Base-by-base conservation (phyloP, 2,797 vertebrate species). In the Argyrosomus regius region DNA sequence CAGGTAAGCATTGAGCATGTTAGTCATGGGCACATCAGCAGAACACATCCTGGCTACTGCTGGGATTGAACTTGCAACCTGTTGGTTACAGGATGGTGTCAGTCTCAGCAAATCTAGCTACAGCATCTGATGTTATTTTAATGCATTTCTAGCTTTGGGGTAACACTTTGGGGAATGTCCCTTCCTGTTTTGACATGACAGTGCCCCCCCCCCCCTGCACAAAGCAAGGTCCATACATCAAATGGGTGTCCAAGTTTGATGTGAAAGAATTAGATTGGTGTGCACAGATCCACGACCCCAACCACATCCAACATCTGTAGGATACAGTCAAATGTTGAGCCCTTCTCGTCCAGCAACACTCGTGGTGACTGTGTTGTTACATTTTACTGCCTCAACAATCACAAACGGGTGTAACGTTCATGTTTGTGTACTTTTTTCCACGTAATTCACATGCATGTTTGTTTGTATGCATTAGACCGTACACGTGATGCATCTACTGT, bases 401-500 rank as follows among this genome's bases (percentile, higher is more conserved):
- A 24, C 46, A 54, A 46, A 26, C n/a, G 1, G 45, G 20, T 53
- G n/a, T 60, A 56, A 41, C 48, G n/a, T 48, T 45, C 41, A 41
- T 7, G 4, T 79, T 59, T 45, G 58, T 35, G 28, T 58, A 56
- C 39, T 63, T 74, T 67, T 35, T 59, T 7, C 35, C 60, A 35
- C 16, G n/a, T 26, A 20, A 53, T 69, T 63, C 41, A 56, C 20
- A 57, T 65, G 26, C 62, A 76, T 76, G 14, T 52, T 69, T 35
- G 31, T 35, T 63, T 49, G 52, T n/a, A 59, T 65, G 24, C 59
- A 78, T 77, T 75, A 48, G 45, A 26, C 58, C 26, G 50, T 8
- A 80, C 57, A 45, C 2, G 17, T 52, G 57, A 88, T 87, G 73
- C 71, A 52, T 87, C 72, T 80, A 35, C 35, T 35, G 35, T 35